These are phyloP conservation scores for Euglossa dilemma DNA, from an alignment of 1,140 invertebrate genomes.

Conservation along the genomic window DNA sequence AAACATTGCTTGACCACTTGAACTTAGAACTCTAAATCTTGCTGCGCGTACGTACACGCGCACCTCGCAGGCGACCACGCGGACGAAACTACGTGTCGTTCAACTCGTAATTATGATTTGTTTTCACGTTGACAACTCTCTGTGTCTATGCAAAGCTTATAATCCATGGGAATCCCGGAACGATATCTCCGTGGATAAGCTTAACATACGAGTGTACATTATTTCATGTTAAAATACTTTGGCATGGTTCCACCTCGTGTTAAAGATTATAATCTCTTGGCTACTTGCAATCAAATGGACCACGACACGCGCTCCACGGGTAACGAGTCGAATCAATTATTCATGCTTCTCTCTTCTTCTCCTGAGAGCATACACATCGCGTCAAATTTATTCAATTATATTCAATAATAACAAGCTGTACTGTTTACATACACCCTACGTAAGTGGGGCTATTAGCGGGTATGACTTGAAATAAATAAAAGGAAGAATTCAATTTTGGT, in stretches of 20 bases:
- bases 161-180: background rate
- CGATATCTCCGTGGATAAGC: background rate
- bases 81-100: constrained; percentile 15
- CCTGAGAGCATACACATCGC: too few species aligned
- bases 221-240: constrained; percentile 13
- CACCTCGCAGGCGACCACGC: background rate
- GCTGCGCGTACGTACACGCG: background rate
- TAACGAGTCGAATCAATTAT: background rate
- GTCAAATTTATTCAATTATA: too few species aligned
- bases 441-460: too few species aligned
- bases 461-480: too few species aligned
- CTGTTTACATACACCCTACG: too few species aligned
- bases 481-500: too few species aligned
- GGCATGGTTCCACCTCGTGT: background rate
- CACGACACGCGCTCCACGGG: too few species aligned
- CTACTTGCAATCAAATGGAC: constrained; percentile 1
- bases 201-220: background rate
- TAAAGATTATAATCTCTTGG: background rate
- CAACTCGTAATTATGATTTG: constrained; percentile 44
- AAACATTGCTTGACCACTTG: constrained; percentile 60
- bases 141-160: constrained; percentile 2
- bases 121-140: constrained; percentile 29
- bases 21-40: constrained; percentile 63
- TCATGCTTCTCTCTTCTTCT: background rate
- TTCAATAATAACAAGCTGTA: too few species aligned